A percentile compares a stretch with the other conserved stretches of the same genome.
These are phyloP conservation scores for Cervus canadensis DNA, from an alignment of 2,113 vertebrate genomes.

Conservation along the genomic window DNA sequence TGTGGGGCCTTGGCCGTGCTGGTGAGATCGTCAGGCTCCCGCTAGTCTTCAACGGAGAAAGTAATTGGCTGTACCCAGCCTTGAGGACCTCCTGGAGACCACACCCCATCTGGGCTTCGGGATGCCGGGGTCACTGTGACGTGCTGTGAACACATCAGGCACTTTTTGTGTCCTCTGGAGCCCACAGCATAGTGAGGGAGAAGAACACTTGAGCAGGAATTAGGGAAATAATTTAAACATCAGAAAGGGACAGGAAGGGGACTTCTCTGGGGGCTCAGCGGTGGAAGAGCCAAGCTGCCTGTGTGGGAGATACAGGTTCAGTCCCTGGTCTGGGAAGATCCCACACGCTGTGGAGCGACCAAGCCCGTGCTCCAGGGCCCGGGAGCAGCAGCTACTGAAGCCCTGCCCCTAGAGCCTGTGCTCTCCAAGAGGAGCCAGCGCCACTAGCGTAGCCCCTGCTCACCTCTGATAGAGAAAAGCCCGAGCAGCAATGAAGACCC, in stretches of 20 bases:
- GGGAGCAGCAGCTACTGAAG: neutral
- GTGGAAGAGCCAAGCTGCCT: neutral
- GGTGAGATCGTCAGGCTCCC: neutral
- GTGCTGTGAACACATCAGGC: neutral
- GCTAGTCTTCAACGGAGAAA: neutral
- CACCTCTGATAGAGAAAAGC: neutral
- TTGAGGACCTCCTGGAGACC: neutral
- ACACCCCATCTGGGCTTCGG: neutral
- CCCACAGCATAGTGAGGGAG: neutral
- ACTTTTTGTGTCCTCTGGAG: neutral
- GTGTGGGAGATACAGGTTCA: neutral
- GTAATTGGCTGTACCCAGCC: neutral
- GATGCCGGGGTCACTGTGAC: neutral
- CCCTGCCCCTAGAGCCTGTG: neutral
- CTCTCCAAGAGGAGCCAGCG: neutral
- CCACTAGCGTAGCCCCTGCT: neutral
- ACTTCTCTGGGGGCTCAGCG: neutral
- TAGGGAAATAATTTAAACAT: neutral
- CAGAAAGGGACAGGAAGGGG: neutral
- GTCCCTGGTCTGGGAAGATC: neutral
- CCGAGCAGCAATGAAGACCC: fast-evolving
- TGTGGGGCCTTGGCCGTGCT: neutral
- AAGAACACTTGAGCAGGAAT: neutral
- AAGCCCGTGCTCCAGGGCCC: neutral
- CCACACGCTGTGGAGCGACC: neutral